A percentile compares a stretch with the other conserved stretches of the same genome.
phyloP scores from a whole-genome alignment of 2,888 invertebrate genomes.

The Heliconius cydno region DNA sequence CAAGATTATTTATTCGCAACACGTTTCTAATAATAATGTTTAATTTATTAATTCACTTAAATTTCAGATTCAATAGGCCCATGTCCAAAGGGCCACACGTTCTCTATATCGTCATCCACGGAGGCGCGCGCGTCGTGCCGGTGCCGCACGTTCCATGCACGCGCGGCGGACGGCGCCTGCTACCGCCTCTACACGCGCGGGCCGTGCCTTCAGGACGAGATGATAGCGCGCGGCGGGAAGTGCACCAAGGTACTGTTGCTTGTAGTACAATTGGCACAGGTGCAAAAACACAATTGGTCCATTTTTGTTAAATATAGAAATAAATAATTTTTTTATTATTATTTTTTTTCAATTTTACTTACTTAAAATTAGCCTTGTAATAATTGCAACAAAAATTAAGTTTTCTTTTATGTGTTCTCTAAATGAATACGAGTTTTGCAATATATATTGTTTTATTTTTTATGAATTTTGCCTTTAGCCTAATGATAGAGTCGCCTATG shows the following conservation, averaged over 20 bases:
- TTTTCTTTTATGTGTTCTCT: too few species aligned
- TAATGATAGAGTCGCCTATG: not conserved
- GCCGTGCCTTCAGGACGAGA: slow-evolving; percentile 87
- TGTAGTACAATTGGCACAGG: not conserved
- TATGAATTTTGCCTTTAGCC: too few species aligned
- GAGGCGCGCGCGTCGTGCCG: slow-evolving; percentile 83
- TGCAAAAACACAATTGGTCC: too few species aligned
- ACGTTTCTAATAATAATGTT: not conserved
- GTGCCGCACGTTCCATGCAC: slow-evolving; percentile 87
- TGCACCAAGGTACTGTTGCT: slow-evolving; percentile 78
- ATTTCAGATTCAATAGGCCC: slow-evolving; percentile 88
- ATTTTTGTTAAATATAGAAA: too few species aligned
- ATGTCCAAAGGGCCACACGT: slow-evolving; percentile 89
- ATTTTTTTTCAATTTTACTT: too few species aligned
- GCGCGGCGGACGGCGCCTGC: slow-evolving; percentile 85
- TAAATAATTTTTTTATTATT: too few species aligned
- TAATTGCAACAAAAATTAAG: too few species aligned
- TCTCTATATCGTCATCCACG: slow-evolving; percentile 75
- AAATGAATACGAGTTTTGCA: too few species aligned
- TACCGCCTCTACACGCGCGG: slow-evolving; percentile 91
- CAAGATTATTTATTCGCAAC: too few species aligned
- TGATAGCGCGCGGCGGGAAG: slow-evolving; percentile 86
- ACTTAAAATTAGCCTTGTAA: too few species aligned
- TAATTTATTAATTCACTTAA: not conserved
- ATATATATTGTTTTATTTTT: too few species aligned